Percentiles rank a stretch among this genome's conserved stretches.
These are phyloP conservation scores for Trinectes maculatus DNA, from an alignment of 2,113 vertebrate species.

Conservation along the genomic window DNA sequence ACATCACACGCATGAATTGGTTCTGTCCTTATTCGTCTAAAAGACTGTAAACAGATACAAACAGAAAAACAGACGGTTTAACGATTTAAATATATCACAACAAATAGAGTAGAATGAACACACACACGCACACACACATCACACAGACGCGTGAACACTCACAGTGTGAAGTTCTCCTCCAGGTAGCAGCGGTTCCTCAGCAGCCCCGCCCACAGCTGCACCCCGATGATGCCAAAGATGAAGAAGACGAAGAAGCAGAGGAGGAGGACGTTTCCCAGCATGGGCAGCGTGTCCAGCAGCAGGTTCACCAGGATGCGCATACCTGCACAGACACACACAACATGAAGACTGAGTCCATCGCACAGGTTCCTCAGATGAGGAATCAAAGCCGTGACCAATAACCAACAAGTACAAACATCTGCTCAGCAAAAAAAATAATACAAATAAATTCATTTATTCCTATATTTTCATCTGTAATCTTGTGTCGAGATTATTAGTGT, in stretches of 20 bases:
- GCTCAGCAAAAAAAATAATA: too few relatives aligned
- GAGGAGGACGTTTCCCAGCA: conserved; percentile 77
- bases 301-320: conserved; percentile 80
- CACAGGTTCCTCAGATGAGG: too few relatives aligned
- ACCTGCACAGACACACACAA: conserved; percentile 47
- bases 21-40: background rate
- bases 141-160: conserved; percentile 35
- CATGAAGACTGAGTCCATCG: too few relatives aligned
- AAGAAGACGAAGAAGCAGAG: conserved; percentile 81
- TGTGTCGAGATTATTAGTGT: too few relatives aligned
- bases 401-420: too few relatives aligned
- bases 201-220: conserved; percentile 78
- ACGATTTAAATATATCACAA: too few relatives aligned
- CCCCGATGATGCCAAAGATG: conserved; percentile 80
- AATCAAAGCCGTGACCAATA: too few relatives aligned
- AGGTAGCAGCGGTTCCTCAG: conserved; percentile 80
- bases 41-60: too few relatives aligned
- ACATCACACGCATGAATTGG: background rate
- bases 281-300: conserved; percentile 77
- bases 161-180: conserved; percentile 77
- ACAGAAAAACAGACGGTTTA: too few relatives aligned
- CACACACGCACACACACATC: conserved; percentile 8
- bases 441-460: too few relatives aligned
- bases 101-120: too few relatives aligned
- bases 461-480: too few relatives aligned